Conservation (phyloP, 1,140 invertebrate genomes). For the Panulirus ornatus region DNA sequence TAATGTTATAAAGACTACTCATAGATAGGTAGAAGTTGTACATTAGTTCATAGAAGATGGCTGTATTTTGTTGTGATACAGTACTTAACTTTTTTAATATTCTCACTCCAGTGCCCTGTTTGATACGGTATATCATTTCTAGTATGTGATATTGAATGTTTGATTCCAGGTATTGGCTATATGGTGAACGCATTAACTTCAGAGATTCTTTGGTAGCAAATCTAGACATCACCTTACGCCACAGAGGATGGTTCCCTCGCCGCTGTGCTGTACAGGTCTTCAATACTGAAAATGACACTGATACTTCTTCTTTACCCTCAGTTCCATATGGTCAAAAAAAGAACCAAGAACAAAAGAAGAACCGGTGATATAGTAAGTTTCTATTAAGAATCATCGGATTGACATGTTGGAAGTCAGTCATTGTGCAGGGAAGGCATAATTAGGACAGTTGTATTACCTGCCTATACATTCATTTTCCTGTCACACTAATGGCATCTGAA, state of each 20-base stretch:
- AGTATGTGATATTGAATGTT: neutral
- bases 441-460: too few relatives aligned
- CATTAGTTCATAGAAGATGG: too few relatives aligned
- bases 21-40: too few relatives aligned
- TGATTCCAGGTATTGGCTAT: conserved; percentile 58
- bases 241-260: conserved; percentile 60
- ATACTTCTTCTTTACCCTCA: neutral
- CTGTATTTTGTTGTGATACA: too few relatives aligned
- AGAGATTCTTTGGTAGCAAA: neutral
- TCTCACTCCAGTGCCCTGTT: too few relatives aligned
- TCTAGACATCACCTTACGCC: neutral
- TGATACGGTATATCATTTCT: neutral
- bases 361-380: conserved; percentile 45
- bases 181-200: conserved; percentile 40
- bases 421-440: too few relatives aligned
- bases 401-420: too few relatives aligned
- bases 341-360: conserved; percentile 31
- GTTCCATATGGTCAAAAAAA: neutral
- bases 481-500: too few relatives aligned
- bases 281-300: conserved; percentile 15
- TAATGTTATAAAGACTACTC: too few relatives aligned
- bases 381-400: too few relatives aligned
- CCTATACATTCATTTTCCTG: too few relatives aligned
- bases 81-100: too few relatives aligned
- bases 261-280: conserved; percentile 55